Base-by-base conservation (phyloP, 2,113 vertebrate genomes). In the Esox niger region DNA sequence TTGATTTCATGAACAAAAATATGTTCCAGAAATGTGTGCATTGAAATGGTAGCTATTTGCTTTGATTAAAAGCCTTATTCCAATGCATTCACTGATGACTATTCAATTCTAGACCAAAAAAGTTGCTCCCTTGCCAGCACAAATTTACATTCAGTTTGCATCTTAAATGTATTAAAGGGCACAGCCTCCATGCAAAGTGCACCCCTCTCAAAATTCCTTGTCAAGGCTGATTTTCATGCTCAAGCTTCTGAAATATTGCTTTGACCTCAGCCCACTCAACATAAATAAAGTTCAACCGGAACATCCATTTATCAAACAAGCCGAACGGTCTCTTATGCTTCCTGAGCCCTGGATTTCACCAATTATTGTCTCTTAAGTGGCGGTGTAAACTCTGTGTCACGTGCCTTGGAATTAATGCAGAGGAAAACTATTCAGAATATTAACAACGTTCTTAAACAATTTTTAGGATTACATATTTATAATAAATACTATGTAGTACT, bases 91-190 rank as follows among this genome's bases (percentile, higher is more conserved):
- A 78, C 73, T 59, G 29, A n/a, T 66, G 75, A 71, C 60, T 79
- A 61, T 54, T 59, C 57, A 62, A n/a, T 38, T 25, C 35, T 65
- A 43, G 13, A 58, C 54, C 68, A 46, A 65, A 56, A 56, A 15
- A 56, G 54, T n/a, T 13, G 2, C 63, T 77, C 27, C 75, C 66
- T 52, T n/a, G 21, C 47, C n/a, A n/a, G n/a, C n/a, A 52, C 47
- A 52, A 17, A 52, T 83, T 86, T 81, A 59, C 79, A 85, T 85
- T 85, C 9, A 66, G 15, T 58, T 62, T 52, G 64, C 55, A 81
- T 78, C 38, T 43, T 17, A 21, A 11, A 65, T 59, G 65, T 62
- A 64, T 77, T 74, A 84, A 79, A 80, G 67, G 15, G 8, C 35
- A 47, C 13, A 26, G 55, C 25, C 52, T 38, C 79, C 60, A 61